Evolutionary conservation across 2,113 vertebrate genomes (phyloP).

Genomic region (Hippocampus barbouri): DNA sequence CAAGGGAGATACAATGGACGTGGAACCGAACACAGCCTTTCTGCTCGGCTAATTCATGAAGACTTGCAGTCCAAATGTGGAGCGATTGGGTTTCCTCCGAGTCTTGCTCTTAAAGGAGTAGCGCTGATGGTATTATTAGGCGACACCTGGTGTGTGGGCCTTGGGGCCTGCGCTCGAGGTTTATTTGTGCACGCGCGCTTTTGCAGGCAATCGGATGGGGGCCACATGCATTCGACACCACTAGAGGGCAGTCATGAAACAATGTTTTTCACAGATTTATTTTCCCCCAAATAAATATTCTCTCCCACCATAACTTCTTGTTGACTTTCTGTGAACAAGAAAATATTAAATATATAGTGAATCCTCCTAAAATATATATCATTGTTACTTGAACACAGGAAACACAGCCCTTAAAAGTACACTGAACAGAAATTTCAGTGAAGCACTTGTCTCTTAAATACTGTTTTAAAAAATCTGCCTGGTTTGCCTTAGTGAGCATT

Average conservation of each 20-base stretch:
- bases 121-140: slow-evolving; percentile 60
- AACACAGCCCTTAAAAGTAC: neutral
- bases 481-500: neutral
- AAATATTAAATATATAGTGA: slow-evolving; percentile 47
- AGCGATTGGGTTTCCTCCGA: slow-evolving; percentile 51
- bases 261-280: slow-evolving; percentile 62
- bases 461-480: neutral
- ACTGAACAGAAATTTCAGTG: neutral
- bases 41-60: slow-evolving; percentile 46
- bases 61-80: slow-evolving; percentile 31
- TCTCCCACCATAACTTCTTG: slow-evolving; percentile 43
- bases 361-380: neutral
- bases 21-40: neutral
- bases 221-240: slow-evolving; percentile 18
- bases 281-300: slow-evolving; percentile 68
- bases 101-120: slow-evolving; percentile 69
- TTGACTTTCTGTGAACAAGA: slow-evolving; percentile 43
- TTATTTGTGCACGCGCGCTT: slow-evolving; percentile 20
- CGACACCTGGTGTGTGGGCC: slow-evolving; percentile 35
- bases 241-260: neutral
- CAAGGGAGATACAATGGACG: neutral
- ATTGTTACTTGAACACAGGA: neutral
- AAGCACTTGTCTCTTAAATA: neutral
- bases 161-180: slow-evolving; percentile 16
- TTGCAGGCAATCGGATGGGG: slow-evolving; percentile 18